phyloP scores from a whole-genome alignment of 2,113 vertebrate genomes.

The Cavia aperea region DNA sequence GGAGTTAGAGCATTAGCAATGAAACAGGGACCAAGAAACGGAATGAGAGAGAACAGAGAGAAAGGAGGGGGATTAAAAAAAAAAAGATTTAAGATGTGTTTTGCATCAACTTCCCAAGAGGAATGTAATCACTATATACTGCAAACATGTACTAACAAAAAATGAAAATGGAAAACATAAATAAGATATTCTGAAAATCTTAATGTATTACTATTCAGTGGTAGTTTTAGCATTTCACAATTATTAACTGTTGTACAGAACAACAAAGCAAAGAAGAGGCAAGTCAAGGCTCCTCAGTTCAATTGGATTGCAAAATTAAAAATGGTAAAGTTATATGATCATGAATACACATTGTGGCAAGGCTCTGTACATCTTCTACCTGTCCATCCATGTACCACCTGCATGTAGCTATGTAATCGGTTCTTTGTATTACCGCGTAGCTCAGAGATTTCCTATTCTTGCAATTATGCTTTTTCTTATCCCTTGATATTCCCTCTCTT shows the following conservation, averaged over 20 bases:
- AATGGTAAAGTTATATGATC: not conserved
- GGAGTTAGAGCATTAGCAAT: not conserved
- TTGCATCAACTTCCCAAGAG: not conserved
- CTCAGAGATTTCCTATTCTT: not conserved
- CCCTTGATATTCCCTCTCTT: not conserved
- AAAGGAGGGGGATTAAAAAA: not conserved
- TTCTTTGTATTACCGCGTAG: not conserved
- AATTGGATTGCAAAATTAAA: not conserved
- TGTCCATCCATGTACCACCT: not conserved
- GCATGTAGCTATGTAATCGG: not conserved
- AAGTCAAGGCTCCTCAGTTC: not conserved
- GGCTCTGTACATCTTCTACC: not conserved
- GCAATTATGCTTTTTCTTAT: not conserved
- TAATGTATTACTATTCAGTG: not conserved
- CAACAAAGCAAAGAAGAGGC: not conserved
- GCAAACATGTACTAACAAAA: not conserved
- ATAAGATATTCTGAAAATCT: not conserved
- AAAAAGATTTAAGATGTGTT: not conserved
- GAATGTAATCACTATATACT: not conserved
- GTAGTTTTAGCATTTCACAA: not conserved
- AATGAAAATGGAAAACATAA: not conserved
- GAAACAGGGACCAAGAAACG: not conserved
- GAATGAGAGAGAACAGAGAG: not conserved
- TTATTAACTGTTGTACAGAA: not conserved
- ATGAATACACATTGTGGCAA: not conserved